Conservation (phyloP, 1,140 invertebrate genomes). For the Sitophilus oryzae region DNA sequence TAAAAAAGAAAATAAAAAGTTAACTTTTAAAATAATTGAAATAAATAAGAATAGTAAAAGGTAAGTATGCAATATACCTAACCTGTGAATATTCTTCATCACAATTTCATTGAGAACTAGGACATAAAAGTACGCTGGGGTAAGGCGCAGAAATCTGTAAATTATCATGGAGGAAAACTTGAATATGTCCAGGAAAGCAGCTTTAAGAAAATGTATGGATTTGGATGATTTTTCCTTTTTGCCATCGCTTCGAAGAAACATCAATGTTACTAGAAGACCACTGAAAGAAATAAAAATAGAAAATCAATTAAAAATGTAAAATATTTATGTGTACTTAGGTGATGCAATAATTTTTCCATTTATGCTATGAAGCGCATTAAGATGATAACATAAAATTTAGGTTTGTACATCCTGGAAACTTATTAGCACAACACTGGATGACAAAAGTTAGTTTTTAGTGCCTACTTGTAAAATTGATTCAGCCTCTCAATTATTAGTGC, state of each 20-base stretch:
- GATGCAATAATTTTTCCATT: too few species aligned
- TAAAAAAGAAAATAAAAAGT: conserved; percentile 6
- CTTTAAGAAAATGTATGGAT: neutral
- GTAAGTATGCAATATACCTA: neutral
- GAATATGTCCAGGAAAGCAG: neutral
- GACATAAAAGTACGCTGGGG: conserved; percentile 75
- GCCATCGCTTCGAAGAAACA: conserved; percentile 60
- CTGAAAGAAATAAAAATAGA: conserved; percentile 47
- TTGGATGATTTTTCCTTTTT: conserved; percentile 32
- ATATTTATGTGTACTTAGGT: too few species aligned
- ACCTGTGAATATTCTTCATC: conserved; percentile 56
- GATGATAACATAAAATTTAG: too few species aligned
- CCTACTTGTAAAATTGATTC: too few species aligned
- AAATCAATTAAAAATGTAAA: neutral
- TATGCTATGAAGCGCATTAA: too few species aligned
- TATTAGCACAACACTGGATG: too few species aligned
- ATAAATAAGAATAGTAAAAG: neutral
- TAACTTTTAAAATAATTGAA: neutral
- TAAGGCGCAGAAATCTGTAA: conserved; percentile 67
- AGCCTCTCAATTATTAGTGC: too few species aligned
- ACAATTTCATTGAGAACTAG: conserved; percentile 66
- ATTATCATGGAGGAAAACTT: conserved; percentile 54
- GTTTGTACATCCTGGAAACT: too few species aligned
- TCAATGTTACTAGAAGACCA: conserved; percentile 67
- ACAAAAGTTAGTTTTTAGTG: too few species aligned